Evolutionary conservation across 1,140 invertebrate species (phyloP), one percentile per base, ranked within the genome.

Genomic region (Drosophila saltans): DNA sequence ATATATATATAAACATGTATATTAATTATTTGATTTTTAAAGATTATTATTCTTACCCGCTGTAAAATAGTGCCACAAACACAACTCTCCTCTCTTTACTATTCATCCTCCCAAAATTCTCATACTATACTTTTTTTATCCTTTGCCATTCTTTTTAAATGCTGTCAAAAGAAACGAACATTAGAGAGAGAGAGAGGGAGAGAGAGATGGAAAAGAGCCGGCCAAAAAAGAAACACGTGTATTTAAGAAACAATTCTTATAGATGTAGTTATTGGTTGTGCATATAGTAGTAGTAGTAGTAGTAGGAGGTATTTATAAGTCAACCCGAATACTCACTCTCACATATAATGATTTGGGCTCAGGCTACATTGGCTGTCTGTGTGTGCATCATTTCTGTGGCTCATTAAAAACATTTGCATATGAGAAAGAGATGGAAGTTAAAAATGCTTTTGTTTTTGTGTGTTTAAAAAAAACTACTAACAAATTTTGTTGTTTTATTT

Each of bases 261-360:
- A 52, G 21, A 52, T 52, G 45, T 52, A 52, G 45, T 48, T 48
- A 52, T 52, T 26, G 45, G 21, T 52, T 52, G 45, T 52, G 45
- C 45, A 52, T 52, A 7, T 70, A 45, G 16, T 65, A 60, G 28
- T 39, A 65, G 30, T 72, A 30, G 58, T 26, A 77, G 58, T 24
- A 69, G 56, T 74, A 74, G 58, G 65, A 57, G 57, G 33, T 36
- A 36, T 5, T 36, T 36, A 36, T 36, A 36, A 36, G 33, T 36
- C 33, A 33, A 45, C 82, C 81, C 64, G 63, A 88, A 86, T 86
- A 86, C 82, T 86, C 82, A 86, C 82, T 72, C 82, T 86, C 82
- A 88, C 82, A 57, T 52, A 64, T 52, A 56, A 56, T 57, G 55
- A 52, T 26, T 72, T 52, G 59, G 36, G 66, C 40, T 63, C 48